Base-by-base conservation (phyloP, 2,113 vertebrate genomes). In the Cinclus cinclus region DNA sequence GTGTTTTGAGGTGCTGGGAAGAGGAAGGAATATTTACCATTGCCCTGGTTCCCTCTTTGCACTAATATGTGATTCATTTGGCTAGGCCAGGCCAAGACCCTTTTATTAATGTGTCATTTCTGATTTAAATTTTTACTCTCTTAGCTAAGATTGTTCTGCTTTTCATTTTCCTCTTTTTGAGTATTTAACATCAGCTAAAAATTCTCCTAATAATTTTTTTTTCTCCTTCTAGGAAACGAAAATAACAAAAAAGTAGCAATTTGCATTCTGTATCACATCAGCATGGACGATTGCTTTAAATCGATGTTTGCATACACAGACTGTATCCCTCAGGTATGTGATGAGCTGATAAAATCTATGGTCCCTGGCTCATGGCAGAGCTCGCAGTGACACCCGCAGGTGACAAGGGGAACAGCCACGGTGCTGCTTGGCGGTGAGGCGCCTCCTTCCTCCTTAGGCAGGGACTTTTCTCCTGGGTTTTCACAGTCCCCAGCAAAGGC, bases 231-330 rank as follows among this genome's bases (percentile, higher is more conserved):
- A 99, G 99, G 98, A 96, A 99, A 99, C 90, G 99, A 99, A 97
- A 98, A 81, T 97, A 99, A 99, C 98, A 99, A 98, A 92, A 99
- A 99, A 97, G 98, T 99, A 89, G 98, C 98, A 41, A 98, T 99
- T 98, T 98, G 98, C 96, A 98, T 99, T 95, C 98, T 99, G 90
- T 99, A 99, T 97, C 99, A 99, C 97, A 99, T 99, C 97, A 99
- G 98, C 96, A 98, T 99, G 98, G 99, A 98, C 76, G 99, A 99
- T 95, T 98, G 98, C 89, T 99, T 98, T 96, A 99, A 99, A 94
- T 98, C 99, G 35, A 98, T 99, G 99, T 99, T 99, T 97, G 98
- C 99, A 2, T 98, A 99, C 95, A 99, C 99, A 6, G 99, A 99
- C 96, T 99, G 99, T 92, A 99, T 99, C 97, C 99, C 99, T 24